Conservation (phyloP, 2,113 vertebrate species). For the Saccopteryx bilineata region DNA sequence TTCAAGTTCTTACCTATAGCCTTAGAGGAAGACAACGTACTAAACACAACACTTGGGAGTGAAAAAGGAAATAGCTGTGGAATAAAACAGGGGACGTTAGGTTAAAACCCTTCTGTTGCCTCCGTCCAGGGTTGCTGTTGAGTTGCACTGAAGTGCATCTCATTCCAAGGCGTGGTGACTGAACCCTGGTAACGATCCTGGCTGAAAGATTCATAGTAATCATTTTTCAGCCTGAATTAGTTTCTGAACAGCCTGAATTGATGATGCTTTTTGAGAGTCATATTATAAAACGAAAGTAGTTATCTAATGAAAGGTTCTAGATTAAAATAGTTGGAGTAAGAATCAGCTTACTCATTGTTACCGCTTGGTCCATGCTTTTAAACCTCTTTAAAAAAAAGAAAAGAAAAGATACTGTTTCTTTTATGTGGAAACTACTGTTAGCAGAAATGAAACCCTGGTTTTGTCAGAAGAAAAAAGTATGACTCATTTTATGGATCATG, state of each 20-base stretch:
- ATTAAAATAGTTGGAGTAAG: constrained; percentile 60
- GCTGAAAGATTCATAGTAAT: neutral
- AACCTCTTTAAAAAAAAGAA: neutral
- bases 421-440: constrained; percentile 48
- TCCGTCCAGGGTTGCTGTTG: neutral
- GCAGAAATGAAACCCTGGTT: constrained; percentile 61
- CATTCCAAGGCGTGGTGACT: neutral
- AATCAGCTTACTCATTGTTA: constrained; percentile 24
- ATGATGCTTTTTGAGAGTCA: constrained; percentile 45
- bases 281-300: constrained; percentile 54
- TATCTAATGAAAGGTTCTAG: constrained; percentile 47
- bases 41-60: constrained; percentile 30
- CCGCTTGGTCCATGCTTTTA: constrained; percentile 29
- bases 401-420: constrained; percentile 34
- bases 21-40: neutral
- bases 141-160: neutral
- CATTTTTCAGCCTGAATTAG: constrained; percentile 20
- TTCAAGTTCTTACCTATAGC: constrained; percentile 50
- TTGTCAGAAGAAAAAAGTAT: constrained; percentile 33
- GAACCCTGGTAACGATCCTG: neutral
- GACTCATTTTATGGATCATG: constrained; percentile 50
- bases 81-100: neutral
- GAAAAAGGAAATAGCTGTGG: neutral
- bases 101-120: neutral
- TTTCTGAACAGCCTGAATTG: neutral